Conservation (phyloP, 1,140 invertebrate genomes). For the Scaptomyza hsui region DNA sequence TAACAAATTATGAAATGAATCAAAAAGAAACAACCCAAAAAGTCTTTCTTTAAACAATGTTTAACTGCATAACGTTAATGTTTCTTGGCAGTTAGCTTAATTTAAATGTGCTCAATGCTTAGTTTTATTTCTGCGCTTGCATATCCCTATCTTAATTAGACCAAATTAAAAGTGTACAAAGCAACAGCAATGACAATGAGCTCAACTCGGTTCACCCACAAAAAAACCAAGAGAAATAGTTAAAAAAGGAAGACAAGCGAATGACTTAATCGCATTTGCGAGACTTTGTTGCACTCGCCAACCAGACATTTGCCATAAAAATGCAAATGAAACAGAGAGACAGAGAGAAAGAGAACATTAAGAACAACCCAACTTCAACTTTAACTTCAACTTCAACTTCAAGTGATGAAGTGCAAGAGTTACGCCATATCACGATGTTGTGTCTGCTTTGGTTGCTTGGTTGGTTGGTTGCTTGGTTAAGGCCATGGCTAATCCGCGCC, state of each 20-base stretch:
- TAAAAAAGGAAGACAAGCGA: slow-evolving; percentile 44
- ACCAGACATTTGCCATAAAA: slow-evolving; percentile 68
- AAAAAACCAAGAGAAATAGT: slow-evolving; percentile 5
- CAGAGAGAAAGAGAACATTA: slow-evolving; percentile 2
- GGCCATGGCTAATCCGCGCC: slow-evolving; percentile 76
- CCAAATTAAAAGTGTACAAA: slow-evolving; percentile 68
- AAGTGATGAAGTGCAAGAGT: slow-evolving; percentile 79
- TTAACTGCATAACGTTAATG: neutral
- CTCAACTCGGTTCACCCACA: slow-evolving; percentile 19
- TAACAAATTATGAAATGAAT: too few relatives aligned
- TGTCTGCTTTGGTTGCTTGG: slow-evolving; percentile 36
- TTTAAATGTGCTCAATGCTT: slow-evolving; percentile 39
- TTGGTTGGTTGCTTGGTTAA: too few relatives aligned
- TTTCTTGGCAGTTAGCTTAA: slow-evolving; percentile 16
- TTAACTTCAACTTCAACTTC: slow-evolving; percentile 2
- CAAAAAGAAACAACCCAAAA: too few relatives aligned
- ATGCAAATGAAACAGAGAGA: slow-evolving; percentile 72
- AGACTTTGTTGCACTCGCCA: slow-evolving; percentile 64
- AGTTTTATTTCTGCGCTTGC: slow-evolving; percentile 46
- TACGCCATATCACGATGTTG: slow-evolving; percentile 79
- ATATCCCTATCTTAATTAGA: slow-evolving; percentile 70
- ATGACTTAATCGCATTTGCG: slow-evolving; percentile 77
- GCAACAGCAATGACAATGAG: slow-evolving; percentile 52
- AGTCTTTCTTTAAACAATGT: neutral
- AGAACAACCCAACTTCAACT: neutral